Conservation (phyloP, 2,113 vertebrate genomes). For the Carollia perspicillata region DNA sequence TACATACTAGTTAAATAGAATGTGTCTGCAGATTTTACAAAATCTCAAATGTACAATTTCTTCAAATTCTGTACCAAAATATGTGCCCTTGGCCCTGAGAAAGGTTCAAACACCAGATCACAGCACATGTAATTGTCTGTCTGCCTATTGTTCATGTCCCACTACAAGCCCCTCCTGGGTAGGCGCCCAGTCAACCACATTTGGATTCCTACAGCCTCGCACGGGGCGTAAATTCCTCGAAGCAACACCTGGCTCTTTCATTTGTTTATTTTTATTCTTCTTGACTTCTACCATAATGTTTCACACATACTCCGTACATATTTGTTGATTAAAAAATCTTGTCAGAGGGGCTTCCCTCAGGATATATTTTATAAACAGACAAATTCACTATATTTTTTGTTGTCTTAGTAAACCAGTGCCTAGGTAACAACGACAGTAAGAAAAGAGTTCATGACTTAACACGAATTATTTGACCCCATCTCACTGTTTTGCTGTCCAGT, state of each 20-base stretch:
- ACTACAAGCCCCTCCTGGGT: neutral
- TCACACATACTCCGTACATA: neutral
- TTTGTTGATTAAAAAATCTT: constrained; percentile 1
- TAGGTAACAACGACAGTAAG: neutral
- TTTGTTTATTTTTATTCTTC: neutral
- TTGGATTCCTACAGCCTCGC: neutral
- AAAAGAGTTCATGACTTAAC: neutral
- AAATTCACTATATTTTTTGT: neutral
- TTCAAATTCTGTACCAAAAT: constrained; percentile 20
- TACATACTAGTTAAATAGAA: constrained; percentile 36
- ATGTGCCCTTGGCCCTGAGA: neutral
- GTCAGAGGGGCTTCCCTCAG: neutral
- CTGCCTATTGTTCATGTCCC: neutral
- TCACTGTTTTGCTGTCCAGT: neutral
- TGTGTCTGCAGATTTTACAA: constrained; percentile 8
- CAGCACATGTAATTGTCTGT: neutral
- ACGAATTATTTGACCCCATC: neutral
- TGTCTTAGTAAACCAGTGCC: neutral
- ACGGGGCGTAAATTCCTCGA: neutral
- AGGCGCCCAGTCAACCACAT: neutral
- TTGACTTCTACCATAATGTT: neutral
- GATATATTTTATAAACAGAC: neutral
- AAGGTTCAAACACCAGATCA: neutral
- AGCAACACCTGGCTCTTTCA: neutral
- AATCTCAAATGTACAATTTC: neutral